Percentiles rank a stretch among this genome's conserved stretches.
Conservation (phyloP, 2,113 vertebrate genomes). For the Epinephelus cyanopodus region DNA sequence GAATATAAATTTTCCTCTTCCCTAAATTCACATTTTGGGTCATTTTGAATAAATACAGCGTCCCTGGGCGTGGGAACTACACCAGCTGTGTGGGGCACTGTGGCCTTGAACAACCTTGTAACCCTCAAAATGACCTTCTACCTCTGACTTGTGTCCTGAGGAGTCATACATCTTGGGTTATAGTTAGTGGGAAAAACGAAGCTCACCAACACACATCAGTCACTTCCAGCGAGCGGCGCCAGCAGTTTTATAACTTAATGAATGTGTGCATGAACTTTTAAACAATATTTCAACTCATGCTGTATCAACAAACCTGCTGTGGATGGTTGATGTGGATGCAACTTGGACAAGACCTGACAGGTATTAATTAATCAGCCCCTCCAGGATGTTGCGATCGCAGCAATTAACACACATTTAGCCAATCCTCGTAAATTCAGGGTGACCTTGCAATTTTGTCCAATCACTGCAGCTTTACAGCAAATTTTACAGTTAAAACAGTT, state of each 20-base stretch:
- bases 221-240: not conserved
- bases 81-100: not conserved
- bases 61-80: constrained; percentile 40
- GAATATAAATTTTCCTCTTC: not conserved
- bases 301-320: no score
- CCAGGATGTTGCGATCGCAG: no score
- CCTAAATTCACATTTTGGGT: not conserved
- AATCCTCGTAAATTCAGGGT: no score
- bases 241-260: constrained; percentile 16
- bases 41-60: not conserved
- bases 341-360: not conserved
- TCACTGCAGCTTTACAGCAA: no score
- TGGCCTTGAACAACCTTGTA: constrained; percentile 21
- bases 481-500: no score
- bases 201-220: constrained; percentile 23
- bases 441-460: no score
- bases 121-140: constrained; percentile 38
- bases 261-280: constrained; percentile 22
- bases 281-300: constrained; percentile 1
- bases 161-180: constrained; percentile 39
- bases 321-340: not conserved
- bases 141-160: constrained; percentile 46
- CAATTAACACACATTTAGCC: no score
- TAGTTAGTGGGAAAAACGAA: constrained; percentile 7
- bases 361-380: no score